Percentiles rank a stretch among this genome's conserved stretches.
These are phyloP conservation scores for Poeciliopsis turrubarensis DNA, from an alignment of 2,113 vertebrate genomes.

Conservation along the genomic window DNA sequence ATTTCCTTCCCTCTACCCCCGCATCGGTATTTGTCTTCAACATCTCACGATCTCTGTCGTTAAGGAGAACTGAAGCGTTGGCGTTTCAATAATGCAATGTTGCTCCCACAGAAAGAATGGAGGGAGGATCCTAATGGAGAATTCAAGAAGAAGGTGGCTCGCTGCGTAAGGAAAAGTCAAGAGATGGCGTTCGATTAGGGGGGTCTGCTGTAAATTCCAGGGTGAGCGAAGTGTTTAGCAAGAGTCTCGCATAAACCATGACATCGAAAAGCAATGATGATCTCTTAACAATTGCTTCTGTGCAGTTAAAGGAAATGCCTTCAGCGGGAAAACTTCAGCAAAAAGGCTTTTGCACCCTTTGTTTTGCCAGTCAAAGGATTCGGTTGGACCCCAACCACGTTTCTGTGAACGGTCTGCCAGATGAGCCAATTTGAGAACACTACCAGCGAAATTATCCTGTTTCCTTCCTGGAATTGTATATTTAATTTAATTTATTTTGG, in stretches of 20 bases:
- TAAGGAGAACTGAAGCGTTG: not conserved
- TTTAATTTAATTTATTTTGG: conserved; percentile 84
- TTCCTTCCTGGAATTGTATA: conserved; percentile 82
- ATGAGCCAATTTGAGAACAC: conserved; percentile 74
- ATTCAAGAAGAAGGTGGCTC: conserved; percentile 86
- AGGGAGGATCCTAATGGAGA: conserved; percentile 85
- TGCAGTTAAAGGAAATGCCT: conserved; percentile 75
- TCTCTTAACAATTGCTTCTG: not conserved
- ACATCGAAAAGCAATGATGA: not conserved
- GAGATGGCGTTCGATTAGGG: conserved; percentile 85
- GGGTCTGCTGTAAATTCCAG: conserved; percentile 64
- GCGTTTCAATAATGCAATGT: conserved; percentile 3
- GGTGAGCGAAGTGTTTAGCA: conserved; percentile 49
- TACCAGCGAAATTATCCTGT: conserved; percentile 77
- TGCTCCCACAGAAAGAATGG: conserved; percentile 83
- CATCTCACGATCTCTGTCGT: not conserved
- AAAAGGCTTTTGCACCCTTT: conserved; percentile 76
- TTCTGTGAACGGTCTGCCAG: conserved; percentile 71
- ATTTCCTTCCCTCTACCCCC: not conserved
- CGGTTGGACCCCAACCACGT: conserved; percentile 63
- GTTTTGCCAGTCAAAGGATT: conserved; percentile 78
- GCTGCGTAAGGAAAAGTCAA: conserved; percentile 86
- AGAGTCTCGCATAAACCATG: not conserved
- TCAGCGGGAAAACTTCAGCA: conserved; percentile 71
- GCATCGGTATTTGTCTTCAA: not conserved